Evolutionary conservation across 1,140 invertebrate species (phyloP), one percentile per base, ranked within the genome.

Genomic region (Tribolium madens): DNA sequence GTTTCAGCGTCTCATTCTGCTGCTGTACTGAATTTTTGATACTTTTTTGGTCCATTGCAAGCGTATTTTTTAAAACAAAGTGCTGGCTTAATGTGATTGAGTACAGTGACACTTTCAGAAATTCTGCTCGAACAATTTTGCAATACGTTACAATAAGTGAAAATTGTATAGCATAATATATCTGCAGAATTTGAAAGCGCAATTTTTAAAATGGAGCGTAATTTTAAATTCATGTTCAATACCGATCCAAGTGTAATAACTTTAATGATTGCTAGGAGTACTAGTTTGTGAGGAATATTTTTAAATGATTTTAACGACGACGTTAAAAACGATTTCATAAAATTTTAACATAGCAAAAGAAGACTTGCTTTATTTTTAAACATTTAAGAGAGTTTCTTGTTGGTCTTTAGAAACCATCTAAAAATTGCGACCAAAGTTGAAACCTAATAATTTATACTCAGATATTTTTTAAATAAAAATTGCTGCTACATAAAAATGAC

Each of bases 401-500:
- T 33, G 57, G 57, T 64, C 57, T 64, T 26, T 33, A 9, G 57
- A 64, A 64, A 64, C 57, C 57, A 13, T 64, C 57, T 64, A 64
- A 64, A 33, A 64, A 64, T 64, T 64, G 57, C 10, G 21, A 33
- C 7, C 26, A 10, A 64, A 64, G 57, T 36, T 64, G 57, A 42
- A 64, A 64, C 26, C 21, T 64, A 64, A 64, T 64, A 64, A 64
- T 64, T 64, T 33, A 64, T 64, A 64, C 57, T 33, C 18, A 64
- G 57, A 64, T 64, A n/a, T 9, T 9, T 64, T 17, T 64, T 33
- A 36, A 14, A 64, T 64, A 64, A 64, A 64, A 64, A 64, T 64
- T 13, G 57, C 57, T 3, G 26, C n/a, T 64, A 33, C 36, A 36
- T 64, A 33, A 64, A 31, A 33, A 64, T 64, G 57, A 12, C 15